Conservation (phyloP, 1,140 invertebrate species). For the Neotoxoptera formosana region DNA sequence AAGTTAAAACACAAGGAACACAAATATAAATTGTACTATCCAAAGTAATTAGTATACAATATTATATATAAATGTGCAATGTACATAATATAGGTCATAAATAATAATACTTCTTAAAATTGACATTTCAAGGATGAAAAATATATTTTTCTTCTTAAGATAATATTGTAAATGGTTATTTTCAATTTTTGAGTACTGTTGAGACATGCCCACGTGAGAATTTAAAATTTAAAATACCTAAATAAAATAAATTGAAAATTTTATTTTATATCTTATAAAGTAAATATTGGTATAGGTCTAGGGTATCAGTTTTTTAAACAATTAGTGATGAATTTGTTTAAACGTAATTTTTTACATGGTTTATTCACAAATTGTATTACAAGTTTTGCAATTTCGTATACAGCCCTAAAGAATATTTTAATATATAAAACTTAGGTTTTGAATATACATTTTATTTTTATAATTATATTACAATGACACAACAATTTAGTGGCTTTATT, state of each 20-base stretch:
- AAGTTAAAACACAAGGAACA: neutral
- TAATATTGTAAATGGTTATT: neutral
- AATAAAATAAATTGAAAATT: neutral
- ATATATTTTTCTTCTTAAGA: neutral
- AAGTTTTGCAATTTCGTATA: neutral
- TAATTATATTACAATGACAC: too few relatives aligned
- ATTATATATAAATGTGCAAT: neutral
- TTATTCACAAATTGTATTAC: neutral
- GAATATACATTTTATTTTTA: too few relatives aligned
- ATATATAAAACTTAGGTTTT: too few relatives aligned
- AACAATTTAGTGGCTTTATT: too few relatives aligned
- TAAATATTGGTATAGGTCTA: too few relatives aligned
- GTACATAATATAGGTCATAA: neutral
- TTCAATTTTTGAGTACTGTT: neutral
- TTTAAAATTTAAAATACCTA: too few relatives aligned
- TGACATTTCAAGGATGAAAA: neutral
- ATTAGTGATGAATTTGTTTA: neutral
- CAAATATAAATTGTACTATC: neutral
- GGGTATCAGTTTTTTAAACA: neutral
- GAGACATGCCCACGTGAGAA: neutral
- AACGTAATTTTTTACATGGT: neutral
- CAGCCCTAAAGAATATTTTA: too few relatives aligned
- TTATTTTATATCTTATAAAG: neutral
- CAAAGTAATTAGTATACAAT: neutral
- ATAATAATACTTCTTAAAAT: neutral